Evolutionary conservation across 2,113 vertebrate species (phyloP), one percentile per base, ranked within the genome.

Genomic region (Callipepla californica): DNA sequence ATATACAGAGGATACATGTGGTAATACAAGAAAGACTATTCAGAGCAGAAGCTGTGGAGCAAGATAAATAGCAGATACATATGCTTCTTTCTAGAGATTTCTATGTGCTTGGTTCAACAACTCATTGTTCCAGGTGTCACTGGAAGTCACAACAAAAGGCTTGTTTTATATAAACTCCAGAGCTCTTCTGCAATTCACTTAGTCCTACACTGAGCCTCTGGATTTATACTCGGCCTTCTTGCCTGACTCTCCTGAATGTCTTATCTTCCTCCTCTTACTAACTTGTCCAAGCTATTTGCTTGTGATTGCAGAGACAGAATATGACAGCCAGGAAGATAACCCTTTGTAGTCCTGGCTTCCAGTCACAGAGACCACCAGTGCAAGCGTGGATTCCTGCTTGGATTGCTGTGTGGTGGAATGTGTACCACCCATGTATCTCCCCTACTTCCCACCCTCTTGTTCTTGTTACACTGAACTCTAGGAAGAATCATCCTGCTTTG

Each of bases 211-310:
- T 61, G 42, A 94, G 50, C 26, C 17, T n/a, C 66, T 78, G 70
- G 42, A 80, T 95, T 94, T 94, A 90, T 72, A 38, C 50, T 87
- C 38, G 93, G 70, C 25, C 36, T 23, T 26, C 79, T 91, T 85
- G 72, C 68, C 38, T 89, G 69, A 70, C 57, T 94, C 74, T 90
- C 53, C 80, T 83, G 67, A 38, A 75, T 66, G 48, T 36, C 73
- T 85, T 85, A 50, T 75, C 75, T 50, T 63, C 72, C 57, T 89
- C 47, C 90, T 87, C 66, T 26, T 67, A 68, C 23, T 53, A 62
- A 36, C 84, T 88, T 84, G 30, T 66, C 78, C 65, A 87, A 87
- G 70, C 48, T 92, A 25, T 1, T 77, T 18, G 36, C 28, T 42
- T 19, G 40, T 26, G 44, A 28, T 32, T 26, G 45, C 50, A 89